Conservation (phyloP, 2,797 vertebrate genomes). For the Poeciliopsis gracilis region DNA sequence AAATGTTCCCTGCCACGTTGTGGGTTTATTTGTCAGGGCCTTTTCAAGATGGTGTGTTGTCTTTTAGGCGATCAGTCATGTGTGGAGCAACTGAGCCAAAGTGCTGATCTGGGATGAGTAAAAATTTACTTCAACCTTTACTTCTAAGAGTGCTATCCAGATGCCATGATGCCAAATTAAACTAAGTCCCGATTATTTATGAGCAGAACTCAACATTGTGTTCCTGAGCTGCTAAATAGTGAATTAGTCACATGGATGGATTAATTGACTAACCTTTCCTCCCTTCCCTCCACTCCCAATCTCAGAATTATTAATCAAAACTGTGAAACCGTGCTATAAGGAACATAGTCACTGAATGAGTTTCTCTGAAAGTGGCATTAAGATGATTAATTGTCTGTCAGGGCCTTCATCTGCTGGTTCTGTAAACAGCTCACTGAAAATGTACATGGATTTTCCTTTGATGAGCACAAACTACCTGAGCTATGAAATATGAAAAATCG, state of each 20-base stretch:
- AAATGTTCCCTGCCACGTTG: conserved; percentile 38
- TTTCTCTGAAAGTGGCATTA: conserved; percentile 39
- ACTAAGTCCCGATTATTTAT: conserved; percentile 8
- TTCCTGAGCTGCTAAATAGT: neutral
- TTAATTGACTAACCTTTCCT: conserved; percentile 30
- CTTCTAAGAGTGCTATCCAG: conserved; percentile 18
- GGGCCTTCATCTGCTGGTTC: conserved; percentile 16
- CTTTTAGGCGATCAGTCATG: conserved; percentile 44
- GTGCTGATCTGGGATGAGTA: conserved; percentile 44
- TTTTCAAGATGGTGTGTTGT: conserved; percentile 43
- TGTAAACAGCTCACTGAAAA: conserved; percentile 36
- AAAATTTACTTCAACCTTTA: conserved; percentile 24
- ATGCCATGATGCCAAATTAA: conserved; percentile 30
- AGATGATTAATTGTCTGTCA: conserved; percentile 45
- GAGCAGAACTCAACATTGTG: conserved; percentile 18
- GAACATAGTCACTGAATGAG: conserved; percentile 20
- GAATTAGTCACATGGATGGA: conserved; percentile 25
- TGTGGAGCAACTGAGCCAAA: conserved; percentile 49
- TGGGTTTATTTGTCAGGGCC: conserved; percentile 38
- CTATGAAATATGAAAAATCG: conserved; percentile 43
- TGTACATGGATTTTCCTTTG: conserved; percentile 12
- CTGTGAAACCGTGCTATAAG: neutral
- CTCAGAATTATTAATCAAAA: conserved; percentile 33
- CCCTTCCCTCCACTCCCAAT: conserved; percentile 1
- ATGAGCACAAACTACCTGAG: conserved; percentile 27